phyloP scores from a whole-genome alignment of 1,140 invertebrate species.

The Fopius arisanus region DNA sequence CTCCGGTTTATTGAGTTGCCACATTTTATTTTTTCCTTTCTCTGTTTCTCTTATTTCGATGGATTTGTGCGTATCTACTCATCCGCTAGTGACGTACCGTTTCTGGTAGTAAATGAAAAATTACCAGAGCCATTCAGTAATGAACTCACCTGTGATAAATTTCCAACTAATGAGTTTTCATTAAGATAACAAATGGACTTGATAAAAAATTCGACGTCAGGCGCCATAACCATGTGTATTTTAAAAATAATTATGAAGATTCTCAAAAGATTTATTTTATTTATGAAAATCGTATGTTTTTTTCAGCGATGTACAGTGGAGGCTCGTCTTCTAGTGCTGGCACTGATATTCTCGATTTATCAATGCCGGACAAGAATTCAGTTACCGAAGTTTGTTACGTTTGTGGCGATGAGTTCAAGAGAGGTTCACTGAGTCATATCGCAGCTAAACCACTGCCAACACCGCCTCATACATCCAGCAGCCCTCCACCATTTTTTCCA shows the following conservation, averaged over 20 bases:
- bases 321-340: constrained; percentile 57
- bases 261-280: constrained; percentile 3
- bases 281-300: too few species aligned
- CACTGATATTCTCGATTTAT: constrained; percentile 83
- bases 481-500: constrained; percentile 80
- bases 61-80: constrained; percentile 15
- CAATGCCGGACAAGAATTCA: constrained; percentile 91
- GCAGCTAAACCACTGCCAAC: constrained; percentile 68
- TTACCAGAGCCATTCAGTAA: not conserved
- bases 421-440: constrained; percentile 76
- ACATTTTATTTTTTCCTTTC: not conserved
- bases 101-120: not conserved
- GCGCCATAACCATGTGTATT: too few species aligned
- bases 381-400: constrained; percentile 88
- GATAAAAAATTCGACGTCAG: too few species aligned
- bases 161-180: not conserved
- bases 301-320: constrained; percentile 56
- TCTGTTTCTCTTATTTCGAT: not conserved
- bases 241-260: not conserved
- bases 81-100: not conserved
- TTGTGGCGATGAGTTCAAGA: constrained; percentile 85
- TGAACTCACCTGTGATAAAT: not conserved
- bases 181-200: too few species aligned
- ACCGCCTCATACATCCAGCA: constrained; percentile 53
- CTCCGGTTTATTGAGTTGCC: not conserved